These are phyloP conservation scores for Neoitamus cyanurus DNA, from an alignment of 2,888 invertebrate species.

Conservation along the genomic window DNA sequence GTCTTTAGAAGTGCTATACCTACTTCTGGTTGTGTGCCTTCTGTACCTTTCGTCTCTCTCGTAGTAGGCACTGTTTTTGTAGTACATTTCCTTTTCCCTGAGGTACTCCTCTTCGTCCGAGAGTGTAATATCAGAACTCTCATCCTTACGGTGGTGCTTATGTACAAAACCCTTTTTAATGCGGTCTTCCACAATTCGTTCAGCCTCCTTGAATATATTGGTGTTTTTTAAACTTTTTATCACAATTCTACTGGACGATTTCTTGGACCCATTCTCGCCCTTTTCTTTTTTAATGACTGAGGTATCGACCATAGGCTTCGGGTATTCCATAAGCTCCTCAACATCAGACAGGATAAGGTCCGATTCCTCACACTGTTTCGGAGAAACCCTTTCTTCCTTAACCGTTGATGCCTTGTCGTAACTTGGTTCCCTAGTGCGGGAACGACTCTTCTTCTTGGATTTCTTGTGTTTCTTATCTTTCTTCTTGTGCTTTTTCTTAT, in stretches of 20 bases:
- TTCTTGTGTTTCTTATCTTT: constrained; percentile 58
- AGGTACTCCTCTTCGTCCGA: constrained; percentile 49
- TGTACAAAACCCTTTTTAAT: background rate
- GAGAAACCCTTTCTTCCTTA: background rate
- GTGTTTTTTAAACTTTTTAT: constrained; percentile 78
- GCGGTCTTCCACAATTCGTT: constrained; percentile 64
- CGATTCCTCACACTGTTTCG: constrained; percentile 22
- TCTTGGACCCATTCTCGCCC: constrained; percentile 60
- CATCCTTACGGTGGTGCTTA: background rate
- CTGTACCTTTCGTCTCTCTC: constrained; percentile 59
- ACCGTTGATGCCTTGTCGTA: constrained; percentile 48
- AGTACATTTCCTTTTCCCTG: constrained; percentile 52
- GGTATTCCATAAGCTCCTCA: constrained; percentile 55
- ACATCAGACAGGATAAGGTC: constrained; percentile 52
- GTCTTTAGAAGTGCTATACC: constrained; percentile 31
- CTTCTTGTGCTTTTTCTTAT: constrained; percentile 59
- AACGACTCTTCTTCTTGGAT: background rate
- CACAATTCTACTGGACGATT: constrained; percentile 67
- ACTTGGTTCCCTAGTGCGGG: constrained; percentile 60
- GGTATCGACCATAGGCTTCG: constrained; percentile 65
- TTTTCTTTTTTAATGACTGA: constrained; percentile 65
- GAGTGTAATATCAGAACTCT: constrained; percentile 39
- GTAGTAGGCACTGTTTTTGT: constrained; percentile 55
- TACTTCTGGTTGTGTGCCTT: constrained; percentile 35
- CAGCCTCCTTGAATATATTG: constrained; percentile 74